phyloP scores from a whole-genome alignment of 1,140 invertebrate genomes.

The Aphidius ervi region DNA sequence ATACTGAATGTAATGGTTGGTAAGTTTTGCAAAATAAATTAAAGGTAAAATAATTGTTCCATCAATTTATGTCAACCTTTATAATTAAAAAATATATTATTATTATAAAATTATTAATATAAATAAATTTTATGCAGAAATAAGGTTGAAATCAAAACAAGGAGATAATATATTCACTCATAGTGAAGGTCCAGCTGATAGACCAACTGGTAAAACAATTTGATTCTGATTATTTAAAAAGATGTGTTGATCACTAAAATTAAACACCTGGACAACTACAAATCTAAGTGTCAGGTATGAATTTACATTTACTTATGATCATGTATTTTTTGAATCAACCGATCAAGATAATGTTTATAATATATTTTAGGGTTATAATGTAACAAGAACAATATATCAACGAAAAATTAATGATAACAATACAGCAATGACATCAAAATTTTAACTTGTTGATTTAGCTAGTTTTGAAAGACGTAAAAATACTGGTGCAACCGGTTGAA shows the following conservation, averaged over 20 bases:
- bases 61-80: no score
- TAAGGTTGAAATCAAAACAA: no score
- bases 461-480: conserved; percentile 91
- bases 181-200: no score
- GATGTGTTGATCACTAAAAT: conserved; percentile 61
- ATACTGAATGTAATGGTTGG: no score
- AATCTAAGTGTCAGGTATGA: conserved; percentile 61
- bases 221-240: conserved; percentile 63
- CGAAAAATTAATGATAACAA: conserved; percentile 61
- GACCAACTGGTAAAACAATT: conserved; percentile 32
- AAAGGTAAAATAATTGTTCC: no score
- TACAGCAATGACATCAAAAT: conserved; percentile 70
- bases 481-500: conserved; percentile 83
- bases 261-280: conserved; percentile 61
- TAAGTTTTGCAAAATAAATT: no score
- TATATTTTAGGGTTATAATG: conserved; percentile 86
- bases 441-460: conserved; percentile 87
- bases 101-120: no score
- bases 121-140: no score
- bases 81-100: no score
- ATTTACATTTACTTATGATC: conserved; percentile 78
- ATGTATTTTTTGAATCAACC: conserved; percentile 70
- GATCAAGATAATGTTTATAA: conserved; percentile 77
- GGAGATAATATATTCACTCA: no score
- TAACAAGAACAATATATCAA: conserved; percentile 76